phyloP scores from a whole-genome alignment of 2,113 vertebrate species.

The Catharus minimus region DNA sequence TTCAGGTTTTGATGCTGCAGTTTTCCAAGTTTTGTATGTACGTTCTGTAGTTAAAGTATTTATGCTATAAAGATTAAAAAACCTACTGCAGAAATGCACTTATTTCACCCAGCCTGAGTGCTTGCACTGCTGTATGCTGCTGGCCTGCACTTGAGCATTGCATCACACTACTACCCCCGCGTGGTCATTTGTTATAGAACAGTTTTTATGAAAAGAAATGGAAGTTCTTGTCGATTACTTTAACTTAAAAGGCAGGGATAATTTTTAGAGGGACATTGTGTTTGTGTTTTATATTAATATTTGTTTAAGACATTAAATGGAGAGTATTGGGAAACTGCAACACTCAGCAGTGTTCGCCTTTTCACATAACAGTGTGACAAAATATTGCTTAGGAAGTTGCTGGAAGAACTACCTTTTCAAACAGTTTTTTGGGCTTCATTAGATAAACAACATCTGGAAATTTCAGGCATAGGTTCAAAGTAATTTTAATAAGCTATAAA shows the following conservation, averaged over 20 bases:
- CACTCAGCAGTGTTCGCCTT: not conserved
- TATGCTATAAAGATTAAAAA: not conserved
- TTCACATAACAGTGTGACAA: not conserved
- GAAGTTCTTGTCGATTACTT: not conserved
- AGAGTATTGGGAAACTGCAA: not conserved
- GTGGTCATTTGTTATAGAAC: conserved; percentile 48
- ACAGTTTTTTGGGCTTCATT: not conserved
- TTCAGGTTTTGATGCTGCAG: not conserved
- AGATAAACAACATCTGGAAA: not conserved
- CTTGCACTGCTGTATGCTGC: not conserved
- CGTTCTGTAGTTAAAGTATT: accelerated
- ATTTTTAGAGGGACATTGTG: not conserved
- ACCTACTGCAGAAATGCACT: not conserved
- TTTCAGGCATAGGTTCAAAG: not conserved
- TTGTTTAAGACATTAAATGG: not conserved
- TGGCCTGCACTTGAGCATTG: not conserved
- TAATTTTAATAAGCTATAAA: not conserved
- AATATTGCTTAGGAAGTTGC: not conserved
- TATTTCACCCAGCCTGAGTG: accelerated
- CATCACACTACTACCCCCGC: conserved; percentile 62
- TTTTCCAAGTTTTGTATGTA: not conserved
- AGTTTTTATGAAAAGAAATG: not conserved
- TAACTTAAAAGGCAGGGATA: not conserved
- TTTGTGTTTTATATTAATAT: not conserved
- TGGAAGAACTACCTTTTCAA: not conserved